Conservation (phyloP, 2,797 vertebrate genomes). For the Danionella dracula region DNA sequence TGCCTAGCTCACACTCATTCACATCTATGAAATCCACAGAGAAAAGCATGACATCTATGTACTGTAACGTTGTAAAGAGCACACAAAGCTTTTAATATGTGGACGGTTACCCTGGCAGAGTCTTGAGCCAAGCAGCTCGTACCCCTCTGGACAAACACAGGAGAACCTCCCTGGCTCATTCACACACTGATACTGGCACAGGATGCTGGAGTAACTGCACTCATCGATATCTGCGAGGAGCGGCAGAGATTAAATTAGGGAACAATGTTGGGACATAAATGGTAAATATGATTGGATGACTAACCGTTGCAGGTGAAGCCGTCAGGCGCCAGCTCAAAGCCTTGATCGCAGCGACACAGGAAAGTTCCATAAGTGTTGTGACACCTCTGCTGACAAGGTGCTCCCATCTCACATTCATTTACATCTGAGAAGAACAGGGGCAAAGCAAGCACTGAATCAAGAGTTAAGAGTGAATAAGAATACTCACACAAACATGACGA, state of each 20-base stretch:
- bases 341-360: conserved; percentile 85
- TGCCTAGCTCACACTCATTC: conserved; percentile 83
- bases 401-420: conserved; percentile 89
- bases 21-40: no score
- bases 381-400: conserved; percentile 84
- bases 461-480: no score
- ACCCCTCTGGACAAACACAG: conserved; percentile 84
- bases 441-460: no score
- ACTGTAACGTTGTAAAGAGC: not conserved
- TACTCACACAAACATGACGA: no score
- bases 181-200: conserved; percentile 85
- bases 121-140: conserved; percentile 79
- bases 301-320: conserved; percentile 82
- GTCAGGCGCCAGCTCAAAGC: conserved; percentile 79
- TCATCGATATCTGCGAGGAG: conserved; percentile 79
- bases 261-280: not conserved
- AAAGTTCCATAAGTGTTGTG: conserved; percentile 91
- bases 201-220: conserved; percentile 85
- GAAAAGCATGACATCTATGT: no score
- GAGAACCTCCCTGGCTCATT: conserved; percentile 86
- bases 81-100: not conserved
- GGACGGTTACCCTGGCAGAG: conserved; percentile 80
- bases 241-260: not conserved
- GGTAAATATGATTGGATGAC: not conserved
- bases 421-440: conserved; percentile 71